A percentile compares a stretch with the other conserved stretches of the same genome.
These are phyloP conservation scores for Hemitrygon akajei DNA, from an alignment of 2,797 vertebrate genomes.

Conservation along the genomic window DNA sequence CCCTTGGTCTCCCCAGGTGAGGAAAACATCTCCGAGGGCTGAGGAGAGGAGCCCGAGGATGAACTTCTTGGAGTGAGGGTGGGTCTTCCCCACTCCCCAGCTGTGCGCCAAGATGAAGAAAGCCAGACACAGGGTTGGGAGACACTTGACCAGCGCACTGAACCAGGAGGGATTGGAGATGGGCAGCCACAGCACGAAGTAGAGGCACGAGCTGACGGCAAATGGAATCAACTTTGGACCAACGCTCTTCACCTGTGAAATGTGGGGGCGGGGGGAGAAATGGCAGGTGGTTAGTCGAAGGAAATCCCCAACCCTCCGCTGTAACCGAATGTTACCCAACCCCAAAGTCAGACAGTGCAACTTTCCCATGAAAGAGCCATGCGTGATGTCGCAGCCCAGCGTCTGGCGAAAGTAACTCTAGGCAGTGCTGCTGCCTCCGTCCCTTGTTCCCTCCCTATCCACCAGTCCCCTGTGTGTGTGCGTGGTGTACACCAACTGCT, in stretches of 20 bases:
- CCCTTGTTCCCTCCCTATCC: no score
- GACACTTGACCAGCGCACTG: constrained; percentile 61
- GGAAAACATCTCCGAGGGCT: constrained; percentile 65
- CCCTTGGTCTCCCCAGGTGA: constrained; percentile 63
- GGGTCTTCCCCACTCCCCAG: constrained; percentile 37
- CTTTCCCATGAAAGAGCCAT: no score
- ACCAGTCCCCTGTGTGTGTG: no score
- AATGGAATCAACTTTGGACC: constrained; percentile 46
- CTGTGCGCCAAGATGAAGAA: constrained; percentile 51
- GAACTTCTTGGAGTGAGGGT: constrained; percentile 54
- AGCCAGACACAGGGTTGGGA: constrained; percentile 61
- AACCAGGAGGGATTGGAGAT: constrained; percentile 51
- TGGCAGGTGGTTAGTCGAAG: background rate
- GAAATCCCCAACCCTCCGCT: background rate
- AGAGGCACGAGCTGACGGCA: constrained; percentile 44
- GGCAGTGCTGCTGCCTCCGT: no score
- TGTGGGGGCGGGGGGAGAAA: background rate
- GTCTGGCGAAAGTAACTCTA: no score
- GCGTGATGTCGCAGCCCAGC: no score
- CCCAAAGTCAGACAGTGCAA: no score
- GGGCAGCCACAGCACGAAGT: constrained; percentile 67
- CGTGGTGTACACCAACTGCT: no score
- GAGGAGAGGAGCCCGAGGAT: constrained; percentile 67
- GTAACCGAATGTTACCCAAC: no score
- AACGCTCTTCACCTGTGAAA: constrained; percentile 37